Evolutionary conservation across 2,888 invertebrate species (phyloP).

Genomic region (Archips xylosteana): DNA sequence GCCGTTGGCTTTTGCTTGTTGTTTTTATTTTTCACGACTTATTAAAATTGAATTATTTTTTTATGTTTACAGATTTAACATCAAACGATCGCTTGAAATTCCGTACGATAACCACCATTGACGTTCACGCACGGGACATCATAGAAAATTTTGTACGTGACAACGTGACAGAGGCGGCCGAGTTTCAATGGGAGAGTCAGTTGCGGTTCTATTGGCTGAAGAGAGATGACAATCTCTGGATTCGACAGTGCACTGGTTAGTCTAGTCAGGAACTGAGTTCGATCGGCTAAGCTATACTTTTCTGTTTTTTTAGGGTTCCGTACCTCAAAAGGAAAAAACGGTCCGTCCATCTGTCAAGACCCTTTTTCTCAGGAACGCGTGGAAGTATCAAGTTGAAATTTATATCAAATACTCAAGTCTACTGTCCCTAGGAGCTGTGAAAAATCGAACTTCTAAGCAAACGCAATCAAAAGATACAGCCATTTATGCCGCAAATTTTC

Average conservation of each 20-base stretch:
- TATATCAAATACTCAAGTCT: too few species aligned
- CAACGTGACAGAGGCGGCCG: constrained; percentile 92
- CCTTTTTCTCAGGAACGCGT: too few species aligned
- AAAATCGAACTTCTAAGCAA: too few species aligned
- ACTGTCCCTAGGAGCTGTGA: too few species aligned
- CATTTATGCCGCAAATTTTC: too few species aligned
- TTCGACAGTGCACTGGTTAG: constrained; percentile 92
- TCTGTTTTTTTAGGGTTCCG: too few species aligned
- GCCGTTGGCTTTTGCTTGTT: constrained; percentile 47
- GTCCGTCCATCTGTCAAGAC: too few species aligned
- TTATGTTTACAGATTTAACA: constrained; percentile 83
- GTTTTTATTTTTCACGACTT: neutral
- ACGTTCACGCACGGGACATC: constrained; percentile 96
- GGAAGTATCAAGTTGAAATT: too few species aligned
- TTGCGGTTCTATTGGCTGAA: constrained; percentile 96
- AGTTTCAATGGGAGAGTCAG: constrained; percentile 98
- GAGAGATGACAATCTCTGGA: constrained; percentile 91
- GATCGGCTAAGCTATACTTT: too few species aligned
- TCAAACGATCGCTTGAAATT: constrained; percentile 95
- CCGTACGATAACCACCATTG: constrained; percentile 95
- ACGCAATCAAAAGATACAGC: too few species aligned
- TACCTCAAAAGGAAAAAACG: too few species aligned
- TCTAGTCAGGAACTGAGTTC: neutral
- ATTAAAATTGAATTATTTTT: neutral
- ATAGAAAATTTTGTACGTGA: constrained; percentile 92